Conservation (phyloP, 2,113 vertebrate species). For the Myrmecophaga tridactyla region DNA sequence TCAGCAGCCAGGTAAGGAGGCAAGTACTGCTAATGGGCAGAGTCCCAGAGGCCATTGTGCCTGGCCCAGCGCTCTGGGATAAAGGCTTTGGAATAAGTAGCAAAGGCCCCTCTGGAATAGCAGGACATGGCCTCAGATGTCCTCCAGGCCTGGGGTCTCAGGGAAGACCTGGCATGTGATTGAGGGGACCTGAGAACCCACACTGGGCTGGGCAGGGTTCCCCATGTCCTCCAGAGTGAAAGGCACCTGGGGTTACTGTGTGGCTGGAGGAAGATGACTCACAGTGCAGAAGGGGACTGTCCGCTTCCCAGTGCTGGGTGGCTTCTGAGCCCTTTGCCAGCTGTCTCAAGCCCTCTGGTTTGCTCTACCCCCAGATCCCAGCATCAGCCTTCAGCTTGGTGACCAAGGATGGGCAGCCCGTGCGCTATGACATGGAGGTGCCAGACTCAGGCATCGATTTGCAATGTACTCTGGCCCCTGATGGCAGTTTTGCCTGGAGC, state of each 20-base stretch:
- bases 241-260: neutral
- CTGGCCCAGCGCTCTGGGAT: neutral
- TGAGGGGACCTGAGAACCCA: neutral
- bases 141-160: neutral
- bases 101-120: neutral
- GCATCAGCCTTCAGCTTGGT: constrained; percentile 92
- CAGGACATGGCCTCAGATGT: neutral
- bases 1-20: constrained; percentile 94
- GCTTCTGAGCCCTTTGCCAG: neutral
- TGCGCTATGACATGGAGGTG: constrained; percentile 90
- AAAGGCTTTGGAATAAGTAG: neutral
- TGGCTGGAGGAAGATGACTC: neutral
- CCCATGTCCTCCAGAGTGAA: neutral
- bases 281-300: neutral
- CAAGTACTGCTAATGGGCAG: neutral
- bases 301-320: no score
- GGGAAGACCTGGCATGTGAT: neutral
- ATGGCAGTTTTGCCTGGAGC: constrained; percentile 88
- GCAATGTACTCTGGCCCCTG: constrained; percentile 91
- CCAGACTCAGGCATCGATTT: constrained; percentile 90
- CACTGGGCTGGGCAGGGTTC: neutral
- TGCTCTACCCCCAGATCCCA: constrained; percentile 86
- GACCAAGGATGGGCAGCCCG: constrained; percentile 86
- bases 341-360: neutral
- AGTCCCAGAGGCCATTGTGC: neutral